These are phyloP conservation scores for Chaetoderma sp. DNA, from an alignment of 2,888 invertebrate genomes.

Conservation along the genomic window DNA sequence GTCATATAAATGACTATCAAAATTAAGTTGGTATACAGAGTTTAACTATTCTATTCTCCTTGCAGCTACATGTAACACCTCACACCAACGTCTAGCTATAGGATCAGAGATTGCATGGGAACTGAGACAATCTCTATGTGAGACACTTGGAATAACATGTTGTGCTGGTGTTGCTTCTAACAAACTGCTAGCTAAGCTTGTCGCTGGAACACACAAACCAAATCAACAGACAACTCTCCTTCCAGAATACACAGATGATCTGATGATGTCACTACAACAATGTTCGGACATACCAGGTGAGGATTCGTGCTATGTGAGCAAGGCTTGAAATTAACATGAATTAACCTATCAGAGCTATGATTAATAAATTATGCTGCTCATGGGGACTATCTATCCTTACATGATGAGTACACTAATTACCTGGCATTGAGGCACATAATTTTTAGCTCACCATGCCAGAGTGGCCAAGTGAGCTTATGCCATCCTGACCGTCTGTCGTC, in stretches of 20 bases:
- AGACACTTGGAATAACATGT: constrained; percentile 80
- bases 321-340: neutral
- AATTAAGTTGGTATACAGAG: too few relatives aligned
- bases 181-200: constrained; percentile 85
- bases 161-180: constrained; percentile 88
- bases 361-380: too few relatives aligned
- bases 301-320: neutral
- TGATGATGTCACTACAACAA: constrained; percentile 76
- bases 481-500: too few relatives aligned
- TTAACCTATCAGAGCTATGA: too few relatives aligned
- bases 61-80: too few relatives aligned
- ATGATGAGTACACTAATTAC: too few relatives aligned
- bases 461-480: too few relatives aligned
- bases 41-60: too few relatives aligned
- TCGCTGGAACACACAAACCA: constrained; percentile 72
- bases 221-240: constrained; percentile 85
- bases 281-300: constrained; percentile 49
- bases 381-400: too few relatives aligned
- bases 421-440: too few relatives aligned
- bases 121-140: constrained; percentile 78
- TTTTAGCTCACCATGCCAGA: too few relatives aligned
- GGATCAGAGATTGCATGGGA: constrained; percentile 83
- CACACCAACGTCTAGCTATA: constrained; percentile 77
- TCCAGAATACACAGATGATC: constrained; percentile 77
- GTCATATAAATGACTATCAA: too few relatives aligned